Evolutionary conservation across 2,888 invertebrate genomes (phyloP), one percentile per base, ranked within the genome.

Genomic region (Melanostoma scalare): DNA sequence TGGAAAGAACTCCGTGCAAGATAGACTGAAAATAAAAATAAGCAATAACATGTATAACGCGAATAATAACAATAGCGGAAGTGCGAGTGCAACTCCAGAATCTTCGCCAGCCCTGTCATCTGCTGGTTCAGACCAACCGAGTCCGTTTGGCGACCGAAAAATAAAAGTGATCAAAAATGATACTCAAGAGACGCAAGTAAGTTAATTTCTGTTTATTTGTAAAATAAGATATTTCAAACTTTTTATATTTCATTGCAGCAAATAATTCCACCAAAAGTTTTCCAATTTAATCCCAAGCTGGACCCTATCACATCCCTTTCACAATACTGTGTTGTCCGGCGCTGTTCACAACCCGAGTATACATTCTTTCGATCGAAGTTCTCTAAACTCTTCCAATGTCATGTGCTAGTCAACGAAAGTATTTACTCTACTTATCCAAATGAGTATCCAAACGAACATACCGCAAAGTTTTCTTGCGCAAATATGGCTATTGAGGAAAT

Each of bases 371-470:
- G 86, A 67, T 86, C 87, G 6, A 87, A 87, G 74, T 88, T 88
- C 68, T 85, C 86, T 20, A 85, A 86, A 5, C 50, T 87, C 31
- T 77, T 87, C 67, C 88, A 89, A 56, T 90, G 90, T 72, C 88
- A 88, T 38, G 89, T 91, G 35, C 86, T 85, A n/a, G 87, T 91
- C 8, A 89, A 89, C 31, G 86, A 79, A 9, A 86, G 55, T 4
- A 87, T 88, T 4, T 90, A 87, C 80, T 89, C 89, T 6, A 90
- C 89, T 33, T 91, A 90, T 79, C 91, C 91, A 0, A 86, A 89
- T 56, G 90, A 89, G 69, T 89, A 88, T 86, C 46, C 81, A 3
- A 88, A 87, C 31, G 88, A 89, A 65, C 68, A 67, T 55, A 82
- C 87, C 30, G 91, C 91, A 2, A 87, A 87, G 78, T 86, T 87